Conservation (phyloP, 2,797 vertebrate species). For the Hypotaenidia okinawae region DNA sequence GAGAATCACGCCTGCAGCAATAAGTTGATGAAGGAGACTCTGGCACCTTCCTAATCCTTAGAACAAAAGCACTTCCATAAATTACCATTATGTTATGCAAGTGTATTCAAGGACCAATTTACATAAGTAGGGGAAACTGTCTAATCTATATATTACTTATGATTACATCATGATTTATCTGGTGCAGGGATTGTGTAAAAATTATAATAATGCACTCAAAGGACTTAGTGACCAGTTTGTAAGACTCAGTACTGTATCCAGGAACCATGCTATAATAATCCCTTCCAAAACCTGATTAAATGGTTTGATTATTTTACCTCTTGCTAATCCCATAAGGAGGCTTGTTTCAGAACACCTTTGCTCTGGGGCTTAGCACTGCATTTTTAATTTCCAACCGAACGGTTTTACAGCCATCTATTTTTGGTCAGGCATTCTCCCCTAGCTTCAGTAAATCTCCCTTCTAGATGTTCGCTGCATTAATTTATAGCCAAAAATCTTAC, state of each 20-base stretch:
- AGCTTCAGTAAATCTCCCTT: background rate
- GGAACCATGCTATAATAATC: background rate
- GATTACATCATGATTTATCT: slow-evolving; percentile 7
- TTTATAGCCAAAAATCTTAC: background rate
- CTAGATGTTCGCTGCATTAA: background rate
- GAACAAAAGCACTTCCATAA: slow-evolving; percentile 29
- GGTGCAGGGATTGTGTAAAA: background rate
- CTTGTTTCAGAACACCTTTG: slow-evolving; percentile 30
- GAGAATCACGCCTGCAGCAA: background rate
- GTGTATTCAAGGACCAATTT: slow-evolving; percentile 26
- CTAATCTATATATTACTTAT: background rate
- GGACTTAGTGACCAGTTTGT: background rate
- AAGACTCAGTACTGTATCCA: background rate
- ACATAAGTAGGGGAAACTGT: background rate
- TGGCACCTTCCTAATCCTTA: slow-evolving; percentile 31
- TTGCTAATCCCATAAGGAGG: background rate
- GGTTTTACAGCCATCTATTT: background rate
- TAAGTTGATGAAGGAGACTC: slow-evolving; percentile 23
- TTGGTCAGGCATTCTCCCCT: background rate
- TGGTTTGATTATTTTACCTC: background rate
- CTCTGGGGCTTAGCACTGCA: background rate
- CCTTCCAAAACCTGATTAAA: slow-evolving; percentile 29
- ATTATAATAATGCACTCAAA: background rate
- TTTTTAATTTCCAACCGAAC: background rate
- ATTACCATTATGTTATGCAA: slow-evolving; percentile 5